phyloP scores from a whole-genome alignment of 2,797 vertebrate species.

The Crax fasciolata region DNA sequence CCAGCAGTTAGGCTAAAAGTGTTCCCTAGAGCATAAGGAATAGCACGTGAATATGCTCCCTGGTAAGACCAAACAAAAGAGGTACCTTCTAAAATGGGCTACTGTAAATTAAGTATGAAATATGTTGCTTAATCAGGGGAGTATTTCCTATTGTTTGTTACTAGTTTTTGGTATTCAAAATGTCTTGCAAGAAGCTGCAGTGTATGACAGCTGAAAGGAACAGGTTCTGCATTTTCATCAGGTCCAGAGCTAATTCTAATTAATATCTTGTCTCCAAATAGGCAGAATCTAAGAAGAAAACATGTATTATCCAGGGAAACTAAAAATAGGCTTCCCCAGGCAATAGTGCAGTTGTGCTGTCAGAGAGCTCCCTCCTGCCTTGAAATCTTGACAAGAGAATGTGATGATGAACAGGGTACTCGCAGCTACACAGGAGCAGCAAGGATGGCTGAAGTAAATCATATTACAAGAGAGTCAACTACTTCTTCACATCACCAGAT shows the following conservation, averaged over 20 bases:
- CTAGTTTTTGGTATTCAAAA: not conserved
- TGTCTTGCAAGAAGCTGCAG: not conserved
- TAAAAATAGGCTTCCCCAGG: constrained; percentile 60
- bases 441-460: constrained; percentile 32
- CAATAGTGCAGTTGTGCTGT: constrained; percentile 25
- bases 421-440: constrained; percentile 5
- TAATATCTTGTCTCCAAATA: constrained; percentile 38
- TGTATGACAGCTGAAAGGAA: not conserved
- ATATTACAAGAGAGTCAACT: not conserved
- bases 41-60: not conserved
- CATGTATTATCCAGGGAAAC: constrained; percentile 26
- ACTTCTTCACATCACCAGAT: not conserved
- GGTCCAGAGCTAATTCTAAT: constrained; percentile 32
- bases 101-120: not conserved
- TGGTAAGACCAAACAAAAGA: not conserved
- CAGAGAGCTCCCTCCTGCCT: constrained; percentile 56
- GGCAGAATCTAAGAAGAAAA: constrained; percentile 41
- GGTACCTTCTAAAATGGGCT: not conserved
- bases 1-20: not conserved
- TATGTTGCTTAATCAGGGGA: not conserved
- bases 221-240: not conserved
- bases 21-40: not conserved
- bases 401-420: not conserved
- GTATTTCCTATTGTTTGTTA: not conserved
- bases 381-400: constrained; percentile 44